phyloP scores from a whole-genome alignment of 2,888 invertebrate species.

The Pimpla rufipes region DNA sequence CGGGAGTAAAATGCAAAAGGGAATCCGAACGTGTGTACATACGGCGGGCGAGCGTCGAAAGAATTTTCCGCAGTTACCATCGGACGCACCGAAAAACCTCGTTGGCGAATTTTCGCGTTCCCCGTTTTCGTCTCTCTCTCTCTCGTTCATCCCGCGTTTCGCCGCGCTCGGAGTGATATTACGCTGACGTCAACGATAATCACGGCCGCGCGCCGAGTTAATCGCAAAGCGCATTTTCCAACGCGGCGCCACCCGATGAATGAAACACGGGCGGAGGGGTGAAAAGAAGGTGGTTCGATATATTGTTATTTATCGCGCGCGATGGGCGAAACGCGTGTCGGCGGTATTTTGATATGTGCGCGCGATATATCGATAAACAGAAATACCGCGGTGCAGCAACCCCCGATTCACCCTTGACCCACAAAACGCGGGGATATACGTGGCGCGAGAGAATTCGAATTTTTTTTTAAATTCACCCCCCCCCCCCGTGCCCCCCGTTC shows the following conservation, averaged over 20 bases:
- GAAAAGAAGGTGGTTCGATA: constrained; percentile 55
- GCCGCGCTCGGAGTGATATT: constrained; percentile 10
- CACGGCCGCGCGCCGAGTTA: constrained; percentile 18
- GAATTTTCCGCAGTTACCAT: constrained; percentile 33
- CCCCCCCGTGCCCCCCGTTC: no score
- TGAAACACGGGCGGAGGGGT: constrained; percentile 62
- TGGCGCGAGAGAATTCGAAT: constrained; percentile 74
- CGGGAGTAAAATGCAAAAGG: constrained; percentile 35
- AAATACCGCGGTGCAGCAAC: constrained; percentile 66
- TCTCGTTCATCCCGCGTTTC: background rate
- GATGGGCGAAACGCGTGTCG: constrained; percentile 35
- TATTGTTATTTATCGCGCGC: constrained; percentile 6
- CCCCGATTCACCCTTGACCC: constrained; percentile 79
- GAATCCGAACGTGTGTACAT: constrained; percentile 35
- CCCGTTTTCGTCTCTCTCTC: background rate
- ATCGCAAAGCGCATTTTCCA: constrained; percentile 2
- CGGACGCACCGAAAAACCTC: constrained; percentile 2
- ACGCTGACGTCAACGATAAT: constrained; percentile 45
- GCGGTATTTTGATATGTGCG: constrained; percentile 50
- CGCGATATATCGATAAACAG: constrained; percentile 64
- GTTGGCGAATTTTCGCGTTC: constrained; percentile 12
- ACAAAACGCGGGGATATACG: constrained; percentile 72
- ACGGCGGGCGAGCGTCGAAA: constrained; percentile 13
- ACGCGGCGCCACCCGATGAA: constrained; percentile 39
- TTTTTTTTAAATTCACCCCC: constrained; percentile 58